A percentile compares a stretch with the other conserved stretches of the same genome.
Conservation (phyloP, 2,888 invertebrate species). For the Synanthedon andrenaeformis region DNA sequence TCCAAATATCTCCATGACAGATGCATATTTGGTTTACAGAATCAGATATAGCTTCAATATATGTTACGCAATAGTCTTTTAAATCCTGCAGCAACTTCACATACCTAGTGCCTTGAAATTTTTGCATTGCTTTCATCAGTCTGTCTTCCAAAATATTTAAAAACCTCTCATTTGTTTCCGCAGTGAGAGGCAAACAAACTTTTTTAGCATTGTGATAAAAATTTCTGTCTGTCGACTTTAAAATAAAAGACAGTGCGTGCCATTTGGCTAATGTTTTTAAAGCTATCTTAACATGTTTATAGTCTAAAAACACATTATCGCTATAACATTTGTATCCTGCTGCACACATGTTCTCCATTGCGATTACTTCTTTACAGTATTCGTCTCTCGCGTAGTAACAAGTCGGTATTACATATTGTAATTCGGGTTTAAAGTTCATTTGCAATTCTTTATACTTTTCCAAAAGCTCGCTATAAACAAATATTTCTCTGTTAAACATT, state of each 20-base stretch:
- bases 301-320: constrained; percentile 31
- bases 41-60: constrained; percentile 22
- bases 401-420: constrained; percentile 28
- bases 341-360: constrained; percentile 42
- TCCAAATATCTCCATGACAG: constrained; percentile 62
- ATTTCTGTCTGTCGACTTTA: constrained; percentile 21
- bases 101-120: constrained; percentile 33
- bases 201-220: constrained; percentile 25
- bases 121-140: constrained; percentile 36
- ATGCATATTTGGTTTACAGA: constrained; percentile 31
- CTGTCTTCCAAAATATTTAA: constrained; percentile 43
- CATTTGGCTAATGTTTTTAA: constrained; percentile 40
- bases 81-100: constrained; percentile 25
- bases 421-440: constrained; percentile 7
- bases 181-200: constrained; percentile 39
- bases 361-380: constrained; percentile 45
- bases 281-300: constrained; percentile 35
- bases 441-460: constrained; percentile 29
- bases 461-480: constrained; percentile 37
- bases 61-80: constrained; percentile 23
- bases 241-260: constrained; percentile 47
- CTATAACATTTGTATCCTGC: constrained; percentile 35
- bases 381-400: constrained; percentile 38
- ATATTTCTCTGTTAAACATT: constrained; percentile 49
- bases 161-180: constrained; percentile 33